Evolutionary conservation across 2,797 vertebrate genomes (phyloP), one percentile per base, ranked within the genome.

Genomic region (Brotula barbata): DNA sequence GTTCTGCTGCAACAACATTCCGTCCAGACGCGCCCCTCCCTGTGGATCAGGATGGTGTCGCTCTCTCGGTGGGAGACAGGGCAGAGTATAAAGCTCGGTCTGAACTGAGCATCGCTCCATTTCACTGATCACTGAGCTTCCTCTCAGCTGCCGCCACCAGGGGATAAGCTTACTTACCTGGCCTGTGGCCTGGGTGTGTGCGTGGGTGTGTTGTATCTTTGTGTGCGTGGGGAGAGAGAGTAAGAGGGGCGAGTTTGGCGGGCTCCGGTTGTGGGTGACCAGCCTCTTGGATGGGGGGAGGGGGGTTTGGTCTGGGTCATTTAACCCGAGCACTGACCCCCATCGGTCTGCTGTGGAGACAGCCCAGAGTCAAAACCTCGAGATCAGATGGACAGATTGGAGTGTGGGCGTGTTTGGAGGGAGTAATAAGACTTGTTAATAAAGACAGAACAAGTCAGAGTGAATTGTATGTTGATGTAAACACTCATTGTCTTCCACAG

Each of bases 311-410:
- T n/a, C n/a, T n/a, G n/a, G 87, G 86, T 91, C 93, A 82, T 87
- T 94, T 94, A 93, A 91, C 92, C 92, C 71, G 83, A 85, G 85
- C 87, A 0, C 66, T 90, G 92, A 94, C 90, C 93, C 90, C 85
- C 83, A 92, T 90, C 84, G 46, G 71, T 90, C 84, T 69, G 76
- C 87, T 44, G 40, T 63, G 41, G 83, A 83, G 85, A 90, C 84
- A 74, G 79, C 76, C 76, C 37, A 73, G 68, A 82, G 85, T 45
- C 79, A 82, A 84, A 51, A 36, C 36, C 25, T 47, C 34, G 42
- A 9, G 63, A 33, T 57, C 45, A 28, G 5, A 28, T 0, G 11
- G 10, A 48, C 28, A 33, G 46, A 33, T 6, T 33, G 6, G 2
- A 9, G 28, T 39, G 47, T 51, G 39, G 31, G 33, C 48, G 40